Evolutionary conservation across 1,140 invertebrate species (phyloP), one percentile per base, ranked within the genome.

Genomic region (Potamilus streckersoni): DNA sequence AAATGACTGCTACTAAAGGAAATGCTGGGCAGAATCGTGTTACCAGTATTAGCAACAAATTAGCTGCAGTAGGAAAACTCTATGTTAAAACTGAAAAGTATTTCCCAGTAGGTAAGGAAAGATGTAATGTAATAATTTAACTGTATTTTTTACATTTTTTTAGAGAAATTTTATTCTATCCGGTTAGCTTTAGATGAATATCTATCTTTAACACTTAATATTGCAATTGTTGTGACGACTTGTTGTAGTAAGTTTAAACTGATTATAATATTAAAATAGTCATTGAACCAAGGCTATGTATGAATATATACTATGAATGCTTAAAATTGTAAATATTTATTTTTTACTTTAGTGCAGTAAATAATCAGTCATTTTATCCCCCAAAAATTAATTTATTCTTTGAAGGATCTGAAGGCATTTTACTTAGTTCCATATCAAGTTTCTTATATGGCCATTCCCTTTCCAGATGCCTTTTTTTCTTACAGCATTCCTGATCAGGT

Each of bases 51-150:
- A 82, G 86, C 20, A 87, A 88, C 62, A 91, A 91, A 80, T 71
- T 92, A 12, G 86, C 89, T 74, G 74, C 80, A 12, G 81, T 92
- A 58, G 91, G 90, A 20, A 89, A 87, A 71, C 77, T 88, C 16
- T 92, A 92, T 78, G 76, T 87, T 23, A 83, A 82, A 59, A 88
- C 90, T n/a, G 91, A 92, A 38, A 88, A 89, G 78, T 92, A 91
- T 83, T 92, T 92, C 78, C 92, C 92, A 58, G 63, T 91, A 66
- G 89, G 92, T 92, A 88, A 83, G 81, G 81, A 5, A 23, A 69
- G 2, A 67, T 59, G 31, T 57, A 69, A 6, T 16, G 49, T 55
- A 8, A 56, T 17, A 6, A 14, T 57, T 16, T 49, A 0, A 49
- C 6, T 8, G 38, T 49, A 11, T 49, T 49, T 49, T 49, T 49